Evolutionary conservation across 1,140 invertebrate species (phyloP), one percentile per base, ranked within the genome.

Genomic region (Drosophila lowei): DNA sequence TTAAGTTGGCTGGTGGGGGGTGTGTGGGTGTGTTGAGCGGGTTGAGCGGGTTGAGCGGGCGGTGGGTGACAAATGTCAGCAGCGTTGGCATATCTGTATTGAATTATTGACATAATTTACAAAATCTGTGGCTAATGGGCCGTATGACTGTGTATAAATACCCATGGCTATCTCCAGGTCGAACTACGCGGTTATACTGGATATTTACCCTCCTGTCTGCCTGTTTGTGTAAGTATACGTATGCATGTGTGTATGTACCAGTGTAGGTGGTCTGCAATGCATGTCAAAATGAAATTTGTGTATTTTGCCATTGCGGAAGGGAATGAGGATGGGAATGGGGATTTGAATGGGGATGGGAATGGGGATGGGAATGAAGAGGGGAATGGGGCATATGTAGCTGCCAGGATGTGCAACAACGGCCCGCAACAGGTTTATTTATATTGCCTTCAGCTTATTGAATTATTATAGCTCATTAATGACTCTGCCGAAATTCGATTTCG

Each of bases 81-180:
- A 64, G 62, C 60, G 77, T 77, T 66, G 59, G 71, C 83, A 88
- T 72, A 88, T 86, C 83, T 88, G 78, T 77, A 88, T 88, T 88
- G 83, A 88, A 88, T 88, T 88, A 88, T 88, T 88, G 83, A 88
- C 78, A 88, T 88, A 88, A 88, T 88, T 88, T 88, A 88, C 83
- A 88, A 88, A 88, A 88, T 88, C 83, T 88, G 83, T 88, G 83
- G 74, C 83, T 88, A 88, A 88, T 88, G 83, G 78, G 79, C 75
- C 79, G 65, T 88, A 70, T 81, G 84, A 81, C 63, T 88, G 63
- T 64, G 62, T 76, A 71, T 60, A 68, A 77, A 64, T 86, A 75
- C 66, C 72, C 59, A 72, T 75, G 53, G 61, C 67, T 75, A 75
- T 75, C 62, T 38, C 57, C 25, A 46, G 38, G 41, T 23, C 66